Percentiles rank a stretch among this genome's conserved stretches.
phyloP scores from a whole-genome alignment of 2,888 invertebrate genomes.

The Apamea epomidion region DNA sequence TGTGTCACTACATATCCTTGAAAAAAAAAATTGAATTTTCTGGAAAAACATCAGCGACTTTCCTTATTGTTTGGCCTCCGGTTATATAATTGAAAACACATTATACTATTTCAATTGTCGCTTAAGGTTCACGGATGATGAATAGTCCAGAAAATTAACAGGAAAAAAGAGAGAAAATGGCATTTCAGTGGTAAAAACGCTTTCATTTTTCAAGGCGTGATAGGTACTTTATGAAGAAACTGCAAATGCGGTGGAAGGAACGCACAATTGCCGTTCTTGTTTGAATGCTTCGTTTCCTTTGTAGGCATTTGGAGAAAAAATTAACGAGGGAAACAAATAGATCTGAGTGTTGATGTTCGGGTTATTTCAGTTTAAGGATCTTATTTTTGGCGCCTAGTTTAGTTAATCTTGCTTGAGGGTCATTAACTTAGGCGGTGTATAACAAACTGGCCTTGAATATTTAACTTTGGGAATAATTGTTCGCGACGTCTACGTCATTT shows the following conservation, averaged over 20 bases:
- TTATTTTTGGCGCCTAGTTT: slow-evolving; percentile 35
- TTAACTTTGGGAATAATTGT: background rate
- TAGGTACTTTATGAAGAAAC: slow-evolving; percentile 81
- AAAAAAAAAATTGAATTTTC: slow-evolving; percentile 38
- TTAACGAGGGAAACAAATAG: slow-evolving; percentile 52
- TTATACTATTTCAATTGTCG: slow-evolving; percentile 63
- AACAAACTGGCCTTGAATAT: background rate
- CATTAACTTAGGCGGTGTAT: background rate
- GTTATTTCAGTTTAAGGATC: slow-evolving; percentile 35
- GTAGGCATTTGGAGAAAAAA: slow-evolving; percentile 49
- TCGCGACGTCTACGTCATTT: background rate
- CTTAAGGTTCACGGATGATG: slow-evolving; percentile 69
- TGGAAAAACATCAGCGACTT: slow-evolving; percentile 30
- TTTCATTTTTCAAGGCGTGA: slow-evolving; percentile 80
- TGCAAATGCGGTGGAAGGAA: slow-evolving; percentile 80
- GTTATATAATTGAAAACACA: slow-evolving; percentile 61
- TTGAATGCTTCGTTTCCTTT: slow-evolving; percentile 62
- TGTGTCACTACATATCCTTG: slow-evolving; percentile 26
- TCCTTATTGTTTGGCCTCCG: slow-evolving; percentile 34
- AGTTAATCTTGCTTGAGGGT: background rate
- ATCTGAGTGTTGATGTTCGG: slow-evolving; percentile 45
- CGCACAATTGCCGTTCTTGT: slow-evolving; percentile 72
- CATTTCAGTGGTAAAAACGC: slow-evolving; percentile 70
- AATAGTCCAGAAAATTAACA: slow-evolving; percentile 75
- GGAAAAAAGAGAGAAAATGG: slow-evolving; percentile 68